These are phyloP conservation scores for Odontamblyopus lacepedii DNA, from an alignment of 2,797 vertebrate species.

Conservation along the genomic window DNA sequence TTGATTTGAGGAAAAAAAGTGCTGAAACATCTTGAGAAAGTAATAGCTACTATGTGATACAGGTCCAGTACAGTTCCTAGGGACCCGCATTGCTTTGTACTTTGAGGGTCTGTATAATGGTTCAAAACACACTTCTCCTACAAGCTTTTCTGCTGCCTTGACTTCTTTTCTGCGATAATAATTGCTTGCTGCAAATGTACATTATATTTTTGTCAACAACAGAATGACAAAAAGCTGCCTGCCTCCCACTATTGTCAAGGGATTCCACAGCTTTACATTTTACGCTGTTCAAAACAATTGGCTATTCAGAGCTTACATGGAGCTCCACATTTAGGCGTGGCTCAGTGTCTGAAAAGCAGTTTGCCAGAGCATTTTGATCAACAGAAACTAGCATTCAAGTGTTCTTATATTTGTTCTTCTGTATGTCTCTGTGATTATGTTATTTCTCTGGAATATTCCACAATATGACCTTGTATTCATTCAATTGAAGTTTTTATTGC, in stretches of 20 bases:
- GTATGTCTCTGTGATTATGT: too few relatives aligned
- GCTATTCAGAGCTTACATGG: constrained; percentile 1
- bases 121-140: neutral
- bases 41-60: neutral
- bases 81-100: neutral
- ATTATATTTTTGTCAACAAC: neutral
- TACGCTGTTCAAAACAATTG: neutral
- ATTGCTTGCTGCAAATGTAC: neutral
- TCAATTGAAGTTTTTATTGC: too few relatives aligned
- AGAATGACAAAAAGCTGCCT: neutral
- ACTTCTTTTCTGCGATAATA: neutral
- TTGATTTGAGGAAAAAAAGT: neutral
- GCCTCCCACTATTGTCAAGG: neutral
- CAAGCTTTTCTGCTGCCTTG: neutral
- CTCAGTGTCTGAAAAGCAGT: neutral
- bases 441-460: too few relatives aligned
- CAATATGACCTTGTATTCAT: too few relatives aligned
- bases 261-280: neutral
- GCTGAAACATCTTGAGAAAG: neutral
- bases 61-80: neutral
- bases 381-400: neutral
- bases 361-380: constrained; percentile 1
- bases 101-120: too few relatives aligned
- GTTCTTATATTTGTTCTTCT: too few relatives aligned
- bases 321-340: constrained; percentile 5